Evolutionary conservation across 2,888 invertebrate genomes (phyloP), one percentile per base, ranked within the genome.

Genomic region (Anarsia innoxiella): DNA sequence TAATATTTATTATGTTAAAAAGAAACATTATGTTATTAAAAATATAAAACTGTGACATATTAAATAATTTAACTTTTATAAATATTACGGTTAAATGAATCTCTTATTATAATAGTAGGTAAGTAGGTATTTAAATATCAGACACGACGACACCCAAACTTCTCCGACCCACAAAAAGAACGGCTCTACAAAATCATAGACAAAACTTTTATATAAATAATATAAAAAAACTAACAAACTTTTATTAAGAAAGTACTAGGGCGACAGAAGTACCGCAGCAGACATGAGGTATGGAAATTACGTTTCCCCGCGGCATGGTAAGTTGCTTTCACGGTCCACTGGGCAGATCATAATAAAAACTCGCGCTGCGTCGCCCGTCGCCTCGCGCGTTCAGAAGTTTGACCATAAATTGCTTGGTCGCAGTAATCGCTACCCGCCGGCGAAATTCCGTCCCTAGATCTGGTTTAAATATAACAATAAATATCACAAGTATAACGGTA

Each of bases 321-420:
- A 73, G 79, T 80, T 82, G 79, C 80, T 84, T 85, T 86, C 85
- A 83, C 85, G 76, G 85, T 82, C 86, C 86, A 86, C 83, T 86
- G 86, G 59, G 64, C 75, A 85, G 85, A 85, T 85, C 84, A 85
- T 86, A 85, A 86, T 86, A 86, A 86, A 86, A 86, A 85, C 78
- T 71, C 82, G 77, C 76, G 75, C 82, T 80, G 82, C 80, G 85
- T 83, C 85, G 77, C 80, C 66, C 70, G 55, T 70, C 80, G 82
- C 80, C 85, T 83, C 85, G 77, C 80, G 66, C 70, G 55, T 70
- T 58, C 70, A 59, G 65, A 86, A 86, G 79, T 86, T 86, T 85
- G 85, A 86, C 86, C 86, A 86, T 86, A 86, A 86, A 86, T 86
- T 84, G 75, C 62, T 64, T 75, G 76, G 82, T 55, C 53, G 58